Conservation (phyloP, 2,113 vertebrate species). For the Vombatus ursinus region DNA sequence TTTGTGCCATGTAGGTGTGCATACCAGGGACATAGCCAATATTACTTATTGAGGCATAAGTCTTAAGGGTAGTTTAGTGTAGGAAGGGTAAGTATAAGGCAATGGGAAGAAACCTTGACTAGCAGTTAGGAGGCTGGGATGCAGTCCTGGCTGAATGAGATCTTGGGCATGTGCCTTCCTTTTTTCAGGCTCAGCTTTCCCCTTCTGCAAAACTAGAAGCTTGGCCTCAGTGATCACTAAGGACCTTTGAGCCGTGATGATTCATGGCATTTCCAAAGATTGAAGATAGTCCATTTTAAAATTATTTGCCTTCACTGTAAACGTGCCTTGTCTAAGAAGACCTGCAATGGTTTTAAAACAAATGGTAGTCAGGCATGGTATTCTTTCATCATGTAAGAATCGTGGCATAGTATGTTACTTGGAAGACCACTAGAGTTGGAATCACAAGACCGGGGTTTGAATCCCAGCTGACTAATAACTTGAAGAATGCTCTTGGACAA, state of each 20-base stretch:
- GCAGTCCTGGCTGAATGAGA: too few relatives aligned
- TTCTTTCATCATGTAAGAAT: neutral
- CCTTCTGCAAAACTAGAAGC: too few relatives aligned
- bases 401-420: neutral
- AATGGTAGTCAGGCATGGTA: too few relatives aligned
- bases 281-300: neutral
- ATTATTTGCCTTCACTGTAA: neutral
- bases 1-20: neutral
- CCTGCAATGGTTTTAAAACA: neutral
- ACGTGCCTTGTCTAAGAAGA: neutral
- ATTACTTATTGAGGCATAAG: too few relatives aligned
- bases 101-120: neutral
- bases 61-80: neutral
- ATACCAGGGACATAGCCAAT: neutral
- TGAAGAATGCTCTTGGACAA: neutral
- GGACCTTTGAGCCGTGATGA: neutral
- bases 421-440: neutral
- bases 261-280: neutral
- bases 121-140: too few relatives aligned
- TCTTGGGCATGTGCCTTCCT: neutral
- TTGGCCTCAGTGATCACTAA: too few relatives aligned
- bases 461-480: neutral
- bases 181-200: too few relatives aligned
- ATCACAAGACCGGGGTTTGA: neutral
- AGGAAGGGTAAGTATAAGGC: too few relatives aligned